Conservation (phyloP, 2,888 invertebrate genomes). For the Rhopalosiphum nymphaeae region DNA sequence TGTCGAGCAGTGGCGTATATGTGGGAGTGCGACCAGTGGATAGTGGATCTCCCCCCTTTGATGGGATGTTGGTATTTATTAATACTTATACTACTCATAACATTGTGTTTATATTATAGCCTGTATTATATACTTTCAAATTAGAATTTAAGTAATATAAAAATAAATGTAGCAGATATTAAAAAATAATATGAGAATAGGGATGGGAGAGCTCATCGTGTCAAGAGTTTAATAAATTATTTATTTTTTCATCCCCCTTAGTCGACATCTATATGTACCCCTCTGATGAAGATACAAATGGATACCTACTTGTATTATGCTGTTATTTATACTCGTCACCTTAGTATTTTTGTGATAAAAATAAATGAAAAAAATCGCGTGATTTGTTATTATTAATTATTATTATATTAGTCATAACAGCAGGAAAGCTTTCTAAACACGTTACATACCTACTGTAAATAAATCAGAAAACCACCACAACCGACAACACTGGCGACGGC, state of each 20-base stretch:
- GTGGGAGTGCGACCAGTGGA: not conserved
- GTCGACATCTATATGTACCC: not conserved
- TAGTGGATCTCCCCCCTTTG: not conserved
- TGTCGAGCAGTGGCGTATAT: not conserved
- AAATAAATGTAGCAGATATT: not conserved
- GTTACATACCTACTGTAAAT: not conserved
- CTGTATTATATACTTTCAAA: not conserved
- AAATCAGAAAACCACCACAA: constrained; percentile 5
- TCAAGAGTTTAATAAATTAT: not conserved
- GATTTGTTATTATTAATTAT: not conserved
- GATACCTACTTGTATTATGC: not conserved
- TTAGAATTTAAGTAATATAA: not conserved
- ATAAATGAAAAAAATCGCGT: not conserved
- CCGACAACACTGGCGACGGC: not conserved
- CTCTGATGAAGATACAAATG: accelerated
- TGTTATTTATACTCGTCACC: not conserved
- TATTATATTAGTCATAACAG: not conserved
- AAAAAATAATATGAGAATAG: not conserved
- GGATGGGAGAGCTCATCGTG: too few relatives aligned
- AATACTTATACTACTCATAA: not conserved
- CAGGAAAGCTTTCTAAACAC: not conserved
- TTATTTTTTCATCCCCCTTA: not conserved
- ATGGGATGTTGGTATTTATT: not conserved
- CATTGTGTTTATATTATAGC: not conserved
- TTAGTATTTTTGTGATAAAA: not conserved